Evolutionary conservation across 1,140 invertebrate species (phyloP).

Genomic region (Geopemphigus sp.): DNA sequence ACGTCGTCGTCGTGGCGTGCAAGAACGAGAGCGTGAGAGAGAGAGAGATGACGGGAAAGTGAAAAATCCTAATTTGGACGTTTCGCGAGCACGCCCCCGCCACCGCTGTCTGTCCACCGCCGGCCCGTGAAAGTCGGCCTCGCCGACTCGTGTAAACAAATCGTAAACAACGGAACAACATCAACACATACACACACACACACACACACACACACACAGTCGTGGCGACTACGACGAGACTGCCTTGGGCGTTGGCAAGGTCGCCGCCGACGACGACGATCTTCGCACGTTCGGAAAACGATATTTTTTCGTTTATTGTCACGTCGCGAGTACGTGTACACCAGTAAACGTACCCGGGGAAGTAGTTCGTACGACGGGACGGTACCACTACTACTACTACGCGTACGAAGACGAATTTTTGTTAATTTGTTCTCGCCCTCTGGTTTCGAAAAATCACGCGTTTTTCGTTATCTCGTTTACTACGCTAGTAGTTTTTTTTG

Average conservation of each 20-base stretch:
- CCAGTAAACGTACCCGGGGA: neutral
- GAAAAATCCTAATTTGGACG: neutral
- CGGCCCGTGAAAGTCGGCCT: slow-evolving; percentile 35
- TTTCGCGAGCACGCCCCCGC: no score
- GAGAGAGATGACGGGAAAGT: neutral
- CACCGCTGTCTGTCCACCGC: neutral
- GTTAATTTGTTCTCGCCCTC: neutral
- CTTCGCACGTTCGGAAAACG: slow-evolving; percentile 25
- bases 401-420: no score
- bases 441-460: neutral
- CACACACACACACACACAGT: no score
- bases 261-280: neutral
- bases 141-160: slow-evolving; percentile 8
- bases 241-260: slow-evolving; percentile 48
- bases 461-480: neutral
- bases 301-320: no score
- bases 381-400: no score
- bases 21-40: neutral
- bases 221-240: slow-evolving; percentile 16
- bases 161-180: slow-evolving; percentile 27
- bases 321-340: no score
- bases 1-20: neutral
- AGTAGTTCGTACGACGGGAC: neutral
- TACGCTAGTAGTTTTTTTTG: no score
- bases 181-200: no score